phyloP scores from a whole-genome alignment of 2,888 invertebrate species.

The Ennomos fuscantarius region DNA sequence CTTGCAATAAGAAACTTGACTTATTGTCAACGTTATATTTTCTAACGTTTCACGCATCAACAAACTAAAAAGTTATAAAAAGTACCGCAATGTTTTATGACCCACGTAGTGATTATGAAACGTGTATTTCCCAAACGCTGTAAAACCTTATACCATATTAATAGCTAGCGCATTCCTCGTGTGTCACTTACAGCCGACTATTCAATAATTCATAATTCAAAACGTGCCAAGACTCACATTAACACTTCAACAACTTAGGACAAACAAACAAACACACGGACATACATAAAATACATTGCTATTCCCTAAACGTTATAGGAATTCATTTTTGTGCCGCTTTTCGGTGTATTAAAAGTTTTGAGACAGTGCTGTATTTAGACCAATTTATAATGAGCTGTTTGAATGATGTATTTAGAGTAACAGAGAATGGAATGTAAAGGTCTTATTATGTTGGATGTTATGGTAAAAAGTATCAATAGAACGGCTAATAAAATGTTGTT shows the following conservation, averaged over 20 bases:
- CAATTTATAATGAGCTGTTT: conserved; percentile 33
- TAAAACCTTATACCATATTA: conserved; percentile 28
- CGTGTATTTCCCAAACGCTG: conserved; percentile 11
- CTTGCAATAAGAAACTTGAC: too few species aligned
- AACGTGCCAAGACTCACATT: conserved; percentile 74
- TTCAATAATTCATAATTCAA: conserved; percentile 76
- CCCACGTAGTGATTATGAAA: background rate
- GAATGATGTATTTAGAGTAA: conserved; percentile 12
- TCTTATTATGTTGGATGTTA: conserved; percentile 40
- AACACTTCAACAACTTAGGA: conserved; percentile 66
- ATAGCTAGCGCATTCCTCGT: conserved; percentile 46
- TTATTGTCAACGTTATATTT: too few species aligned
- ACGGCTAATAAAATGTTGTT: conserved; percentile 63
- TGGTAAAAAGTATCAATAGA: conserved; percentile 45
- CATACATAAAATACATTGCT: conserved; percentile 43
- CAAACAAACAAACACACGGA: conserved; percentile 66
- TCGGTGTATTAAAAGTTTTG: conserved; percentile 42
- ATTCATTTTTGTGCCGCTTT: conserved; percentile 47
- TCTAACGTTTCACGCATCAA: too few species aligned
- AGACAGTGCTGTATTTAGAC: conserved; percentile 29
- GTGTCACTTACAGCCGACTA: conserved; percentile 53
- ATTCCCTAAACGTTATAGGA: conserved; percentile 50
- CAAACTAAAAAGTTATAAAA: too few species aligned
- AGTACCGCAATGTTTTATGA: too few species aligned
- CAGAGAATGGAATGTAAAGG: conserved; percentile 28